These are phyloP conservation scores for Papilio protenor DNA, from an alignment of 2,888 invertebrate genomes.

Conservation along the genomic window DNA sequence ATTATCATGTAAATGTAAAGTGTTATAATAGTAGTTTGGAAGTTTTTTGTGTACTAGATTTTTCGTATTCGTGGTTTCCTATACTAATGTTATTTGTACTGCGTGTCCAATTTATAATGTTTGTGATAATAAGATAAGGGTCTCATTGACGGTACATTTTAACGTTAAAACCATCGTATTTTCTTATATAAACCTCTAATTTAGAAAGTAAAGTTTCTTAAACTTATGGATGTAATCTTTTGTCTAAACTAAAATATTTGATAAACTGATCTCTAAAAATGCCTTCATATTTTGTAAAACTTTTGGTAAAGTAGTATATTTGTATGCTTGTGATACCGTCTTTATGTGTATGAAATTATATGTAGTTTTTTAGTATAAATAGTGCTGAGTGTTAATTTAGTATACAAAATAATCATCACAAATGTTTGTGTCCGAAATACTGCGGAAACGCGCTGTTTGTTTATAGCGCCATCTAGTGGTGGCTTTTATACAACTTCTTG, in stretches of 20 bases:
- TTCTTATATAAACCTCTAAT: too few species aligned
- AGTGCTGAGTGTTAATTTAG: background rate
- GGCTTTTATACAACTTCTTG: too few species aligned
- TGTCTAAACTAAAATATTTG: slow-evolving; percentile 19
- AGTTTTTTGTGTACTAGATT: background rate
- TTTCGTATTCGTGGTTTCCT: slow-evolving; percentile 15
- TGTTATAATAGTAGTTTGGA: background rate
- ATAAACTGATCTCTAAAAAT: slow-evolving; percentile 70
- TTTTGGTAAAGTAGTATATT: slow-evolving; percentile 56
- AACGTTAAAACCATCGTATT: too few species aligned
- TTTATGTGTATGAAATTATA: slow-evolving; percentile 31
- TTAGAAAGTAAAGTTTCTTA: background rate
- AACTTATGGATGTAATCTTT: slow-evolving; percentile 3
- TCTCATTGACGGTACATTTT: too few species aligned
- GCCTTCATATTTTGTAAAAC: slow-evolving; percentile 69
- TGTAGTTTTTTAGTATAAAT: background rate
- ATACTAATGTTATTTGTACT: slow-evolving; percentile 7
- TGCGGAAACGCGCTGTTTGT: background rate
- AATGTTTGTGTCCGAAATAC: background rate
- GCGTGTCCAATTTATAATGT: slow-evolving; percentile 29
- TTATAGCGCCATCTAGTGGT: too few species aligned
- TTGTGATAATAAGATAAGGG: too few species aligned
- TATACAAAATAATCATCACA: background rate
- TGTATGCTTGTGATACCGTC: slow-evolving; percentile 70
- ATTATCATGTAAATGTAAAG: background rate